Percentiles rank a stretch among this genome's conserved stretches.
phyloP scores from a whole-genome alignment of 2,888 invertebrate species.

The Cephus runcator region DNA sequence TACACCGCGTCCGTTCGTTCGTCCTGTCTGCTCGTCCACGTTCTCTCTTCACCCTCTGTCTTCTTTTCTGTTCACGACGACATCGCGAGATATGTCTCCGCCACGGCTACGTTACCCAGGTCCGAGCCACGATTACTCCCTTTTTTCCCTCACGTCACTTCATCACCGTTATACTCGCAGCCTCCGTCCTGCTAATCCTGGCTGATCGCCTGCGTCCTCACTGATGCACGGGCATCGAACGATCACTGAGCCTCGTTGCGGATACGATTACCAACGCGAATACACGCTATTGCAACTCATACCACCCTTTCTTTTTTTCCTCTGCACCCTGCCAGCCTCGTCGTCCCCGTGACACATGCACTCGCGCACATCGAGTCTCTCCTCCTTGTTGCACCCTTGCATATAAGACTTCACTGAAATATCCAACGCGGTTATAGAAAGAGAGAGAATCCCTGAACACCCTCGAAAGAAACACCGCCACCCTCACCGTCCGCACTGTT shows the following conservation, averaged over 20 bases:
- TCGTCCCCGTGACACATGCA: neutral
- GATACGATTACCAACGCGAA: neutral
- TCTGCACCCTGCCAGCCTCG: constrained; percentile 2
- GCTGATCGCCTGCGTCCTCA: neutral
- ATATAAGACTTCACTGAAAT: neutral
- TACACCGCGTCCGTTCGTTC: neutral
- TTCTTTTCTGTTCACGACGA: neutral
- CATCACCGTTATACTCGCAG: neutral
- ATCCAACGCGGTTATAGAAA: neutral
- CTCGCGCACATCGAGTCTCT: constrained; percentile 5
- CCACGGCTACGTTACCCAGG: neutral
- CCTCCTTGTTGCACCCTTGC: neutral
- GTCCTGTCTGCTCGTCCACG: neutral
- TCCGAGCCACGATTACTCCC: neutral
- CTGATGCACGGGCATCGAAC: constrained; percentile 1
- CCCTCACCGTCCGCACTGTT: neutral
- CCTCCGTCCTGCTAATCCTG: neutral
- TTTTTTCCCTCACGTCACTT: neutral
- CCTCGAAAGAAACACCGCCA: neutral
- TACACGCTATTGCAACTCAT: neutral
- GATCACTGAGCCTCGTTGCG: neutral
- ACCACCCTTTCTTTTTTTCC: neutral
- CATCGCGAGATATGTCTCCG: neutral
- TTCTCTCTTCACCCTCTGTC: neutral
- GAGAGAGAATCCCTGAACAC: neutral